Percentiles rank a stretch among this genome's conserved stretches.
Evolutionary conservation across 2,797 vertebrate species (phyloP).

Genomic region (Eospalax fontanierii): DNA sequence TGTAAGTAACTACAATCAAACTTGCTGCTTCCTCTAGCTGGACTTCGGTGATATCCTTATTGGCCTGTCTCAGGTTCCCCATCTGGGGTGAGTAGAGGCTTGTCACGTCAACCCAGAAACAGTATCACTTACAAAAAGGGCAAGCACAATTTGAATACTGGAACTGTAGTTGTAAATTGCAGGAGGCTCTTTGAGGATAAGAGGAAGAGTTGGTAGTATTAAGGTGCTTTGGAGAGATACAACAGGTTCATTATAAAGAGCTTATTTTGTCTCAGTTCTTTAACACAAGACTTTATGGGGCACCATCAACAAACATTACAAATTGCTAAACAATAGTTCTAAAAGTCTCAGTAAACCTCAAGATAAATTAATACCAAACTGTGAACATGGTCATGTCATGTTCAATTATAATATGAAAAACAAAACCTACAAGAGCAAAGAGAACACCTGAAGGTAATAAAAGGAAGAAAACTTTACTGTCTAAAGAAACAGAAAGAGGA

Average conservation of each 20-base stretch:
- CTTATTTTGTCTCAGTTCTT: background rate
- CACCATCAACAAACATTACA: background rate
- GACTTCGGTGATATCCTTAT: background rate
- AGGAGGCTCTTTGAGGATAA: too few relatives aligned
- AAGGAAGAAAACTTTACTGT: too few relatives aligned
- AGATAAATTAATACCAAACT: background rate
- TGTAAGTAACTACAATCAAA: background rate
- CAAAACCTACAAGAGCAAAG: background rate
- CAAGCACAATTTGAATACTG: background rate
- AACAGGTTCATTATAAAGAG: background rate
- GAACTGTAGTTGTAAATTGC: background rate
- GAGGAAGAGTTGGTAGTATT: background rate
- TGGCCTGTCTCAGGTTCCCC: background rate
- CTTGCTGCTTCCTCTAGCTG: background rate
- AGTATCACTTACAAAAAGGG: too few relatives aligned
- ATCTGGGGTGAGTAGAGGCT: background rate
- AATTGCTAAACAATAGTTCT: background rate
- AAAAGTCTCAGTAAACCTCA: background rate
- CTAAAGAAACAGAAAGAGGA: background rate
- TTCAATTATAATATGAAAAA: background rate
- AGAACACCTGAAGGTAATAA: too few relatives aligned
- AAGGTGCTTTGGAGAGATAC: too few relatives aligned
- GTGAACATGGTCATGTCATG: background rate
- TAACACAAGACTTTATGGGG: background rate
- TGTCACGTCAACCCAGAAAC: background rate